A percentile compares a stretch with the other conserved stretches of the same genome.
Evolutionary conservation across 2,797 vertebrate species (phyloP).

Genomic region (Scomberomorus guttatus): DNA sequence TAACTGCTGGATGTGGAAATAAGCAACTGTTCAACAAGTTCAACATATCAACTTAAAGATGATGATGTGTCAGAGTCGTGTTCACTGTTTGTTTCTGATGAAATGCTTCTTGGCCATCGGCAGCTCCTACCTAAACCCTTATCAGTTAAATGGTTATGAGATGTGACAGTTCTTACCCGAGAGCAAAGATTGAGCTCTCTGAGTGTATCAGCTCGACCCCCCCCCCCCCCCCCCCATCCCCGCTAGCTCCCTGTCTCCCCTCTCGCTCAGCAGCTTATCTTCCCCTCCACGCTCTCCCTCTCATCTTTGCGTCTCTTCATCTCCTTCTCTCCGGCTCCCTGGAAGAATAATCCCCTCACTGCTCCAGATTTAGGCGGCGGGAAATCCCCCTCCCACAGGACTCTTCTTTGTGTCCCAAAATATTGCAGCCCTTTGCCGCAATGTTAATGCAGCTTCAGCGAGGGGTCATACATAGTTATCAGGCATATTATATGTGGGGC

Average conservation of each 20-base stretch:
- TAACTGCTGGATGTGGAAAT: too few species aligned
- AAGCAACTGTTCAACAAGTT: too few species aligned
- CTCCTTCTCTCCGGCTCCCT: conserved; percentile 11
- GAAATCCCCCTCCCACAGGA: conserved; percentile 30
- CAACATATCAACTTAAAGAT: too few species aligned
- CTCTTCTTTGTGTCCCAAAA: conserved; percentile 23
- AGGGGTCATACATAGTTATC: neutral
- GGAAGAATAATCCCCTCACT: conserved; percentile 53
- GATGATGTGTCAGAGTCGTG: too few species aligned
- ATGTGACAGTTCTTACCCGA: too few species aligned
- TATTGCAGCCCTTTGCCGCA: neutral
- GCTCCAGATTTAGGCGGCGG: conserved; percentile 39
- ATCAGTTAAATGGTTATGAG: neutral
- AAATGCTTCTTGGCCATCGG: too few species aligned
- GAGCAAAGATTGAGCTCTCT: too few species aligned
- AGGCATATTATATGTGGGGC: neutral
- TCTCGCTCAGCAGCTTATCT: conserved; percentile 31
- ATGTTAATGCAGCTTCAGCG: neutral
- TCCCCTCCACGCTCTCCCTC: neutral
- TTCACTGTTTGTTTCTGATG: too few species aligned
- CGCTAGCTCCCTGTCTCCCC: neutral
- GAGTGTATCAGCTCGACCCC: too few species aligned
- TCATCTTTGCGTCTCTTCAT: conserved; percentile 14
- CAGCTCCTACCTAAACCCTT: neutral
- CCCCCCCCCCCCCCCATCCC: too few species aligned